Percentiles rank a stretch among this genome's conserved stretches.
These are phyloP conservation scores for Eupithecia subumbrata DNA, from an alignment of 2,888 invertebrate species.

Conservation along the genomic window DNA sequence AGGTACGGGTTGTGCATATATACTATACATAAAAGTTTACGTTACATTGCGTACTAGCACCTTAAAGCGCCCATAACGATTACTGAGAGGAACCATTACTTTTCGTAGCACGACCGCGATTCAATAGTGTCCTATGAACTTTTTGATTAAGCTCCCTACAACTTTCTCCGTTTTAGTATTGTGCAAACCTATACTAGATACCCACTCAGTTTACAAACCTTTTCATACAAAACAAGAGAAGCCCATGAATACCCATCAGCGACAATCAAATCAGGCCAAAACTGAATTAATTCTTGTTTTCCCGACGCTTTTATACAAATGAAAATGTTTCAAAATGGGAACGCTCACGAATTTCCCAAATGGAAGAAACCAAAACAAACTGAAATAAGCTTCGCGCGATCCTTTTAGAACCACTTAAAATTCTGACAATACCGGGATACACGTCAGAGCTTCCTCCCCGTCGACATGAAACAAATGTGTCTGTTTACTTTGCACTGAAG, in stretches of 20 bases:
- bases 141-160: not conserved
- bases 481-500: slow-evolving; percentile 46
- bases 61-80: not conserved
- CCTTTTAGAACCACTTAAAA: slow-evolving; percentile 62
- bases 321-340: slow-evolving; percentile 40
- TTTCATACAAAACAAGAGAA: slow-evolving; percentile 3
- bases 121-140: not conserved
- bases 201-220: not conserved
- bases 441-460: slow-evolving; percentile 43
- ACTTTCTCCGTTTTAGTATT: not conserved
- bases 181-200: not conserved
- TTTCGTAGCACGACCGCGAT: not conserved
- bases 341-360: slow-evolving; percentile 42
- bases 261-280: slow-evolving; percentile 24
- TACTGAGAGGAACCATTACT: not conserved
- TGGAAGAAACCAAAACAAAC: slow-evolving; percentile 44
- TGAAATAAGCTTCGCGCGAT: slow-evolving; percentile 44
- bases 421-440: slow-evolving; percentile 53
- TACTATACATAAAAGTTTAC: not conserved
- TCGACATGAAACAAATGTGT: slow-evolving; percentile 48
- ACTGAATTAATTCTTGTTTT: slow-evolving; percentile 33
- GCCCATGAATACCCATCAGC: slow-evolving; percentile 14
- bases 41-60: not conserved
- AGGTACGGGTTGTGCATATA: not conserved
- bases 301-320: slow-evolving; percentile 37